Base-by-base conservation (phyloP, 1,140 invertebrate species). In the Calephelis nemesis region DNA sequence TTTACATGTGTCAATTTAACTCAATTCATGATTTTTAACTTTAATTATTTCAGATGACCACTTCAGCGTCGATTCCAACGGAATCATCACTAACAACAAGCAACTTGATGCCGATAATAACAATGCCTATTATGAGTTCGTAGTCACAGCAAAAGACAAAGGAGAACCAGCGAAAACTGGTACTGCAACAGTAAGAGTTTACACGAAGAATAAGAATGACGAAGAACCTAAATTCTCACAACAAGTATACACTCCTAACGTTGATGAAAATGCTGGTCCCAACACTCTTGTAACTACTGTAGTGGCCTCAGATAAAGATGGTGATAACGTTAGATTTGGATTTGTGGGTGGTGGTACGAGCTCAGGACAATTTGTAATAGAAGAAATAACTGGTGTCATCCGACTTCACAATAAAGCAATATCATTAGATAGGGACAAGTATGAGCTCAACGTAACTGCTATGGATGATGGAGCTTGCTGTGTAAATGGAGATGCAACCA, bases 181-280 rank as follows among this genome's bases (percentile, higher is more conserved):
- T 30, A 97, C 96, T 1, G 97, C 97, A 0, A 98, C 97, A 0
- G 97, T 98, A 8, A 94, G 98, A 65, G 96, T 98, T 70, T 98
- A 98, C 83, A 98, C 98, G 5, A 98, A 98, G 82, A 98, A 98
- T 82, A 98, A 98, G 91, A 98, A 98, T 88, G 98, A 98, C 81
- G 98, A 98, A 92, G 97, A 98, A 85, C 98, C 98, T 0, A 98
- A 98, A 88, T 98, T 98, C 87, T 98, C 97, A 0, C 98, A 98
- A 76, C 97, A 98, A 93, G 98, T 98, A 0, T 98, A 98, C 84
- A 98, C 97, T 1, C 97, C 98, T 0, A 98, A 98, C 91, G 97
- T 98, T 2, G 97, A 98, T 86, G 98, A 98, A 90, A 98, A 98
- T 88, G 97, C 97, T 11, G 97, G 97, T 3, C 96, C 97, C 0